Evolutionary conservation across 2,113 vertebrate species (phyloP).

Genomic region (Brachypodius melanocephalos): DNA sequence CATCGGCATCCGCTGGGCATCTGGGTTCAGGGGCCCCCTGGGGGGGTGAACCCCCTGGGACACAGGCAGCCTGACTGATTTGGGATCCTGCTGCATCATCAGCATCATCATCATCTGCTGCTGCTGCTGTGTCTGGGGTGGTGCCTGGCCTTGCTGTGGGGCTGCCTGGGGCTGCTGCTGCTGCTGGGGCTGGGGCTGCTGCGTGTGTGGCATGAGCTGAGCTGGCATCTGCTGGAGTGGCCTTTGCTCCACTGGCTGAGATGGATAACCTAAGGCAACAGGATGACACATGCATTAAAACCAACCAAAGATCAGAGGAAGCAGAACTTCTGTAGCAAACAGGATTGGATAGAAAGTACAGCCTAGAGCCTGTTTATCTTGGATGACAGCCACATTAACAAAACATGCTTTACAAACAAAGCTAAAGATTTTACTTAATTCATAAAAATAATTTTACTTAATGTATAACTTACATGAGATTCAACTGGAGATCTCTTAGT

Average conservation of each 20-base stretch:
- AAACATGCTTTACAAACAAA: not conserved
- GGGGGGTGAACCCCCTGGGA: slow-evolving; percentile 84
- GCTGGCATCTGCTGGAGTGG: slow-evolving; percentile 90
- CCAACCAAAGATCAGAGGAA: not conserved
- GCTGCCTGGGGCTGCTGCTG: slow-evolving; percentile 76
- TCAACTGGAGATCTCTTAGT: not conserved
- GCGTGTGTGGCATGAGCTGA: slow-evolving; percentile 86
- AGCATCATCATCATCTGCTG: slow-evolving; percentile 97
- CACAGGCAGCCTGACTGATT: slow-evolving; percentile 83
- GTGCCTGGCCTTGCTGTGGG: slow-evolving; percentile 70
- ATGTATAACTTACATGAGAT: not conserved
- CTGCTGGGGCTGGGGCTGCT: slow-evolving; percentile 75
- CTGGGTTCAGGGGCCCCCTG: slow-evolving; percentile 81
- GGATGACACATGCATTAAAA: not conserved
- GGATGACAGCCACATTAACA: not conserved
- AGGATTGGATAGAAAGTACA: not conserved
- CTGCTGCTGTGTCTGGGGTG: slow-evolving; percentile 79
- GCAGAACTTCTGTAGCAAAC: not conserved
- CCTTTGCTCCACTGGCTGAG: slow-evolving; percentile 90
- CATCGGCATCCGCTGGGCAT: slow-evolving; percentile 87
- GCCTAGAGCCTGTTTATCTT: not conserved
- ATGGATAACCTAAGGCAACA: slow-evolving; percentile 81
- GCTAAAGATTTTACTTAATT: not conserved
- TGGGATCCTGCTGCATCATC: slow-evolving; percentile 92
- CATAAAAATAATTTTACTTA: not conserved